A percentile compares a stretch with the other conserved stretches of the same genome.
These are phyloP conservation scores for Clavelina lepadiformis DNA, from an alignment of 23 tunicate genomes.

Conservation along the genomic window DNA sequence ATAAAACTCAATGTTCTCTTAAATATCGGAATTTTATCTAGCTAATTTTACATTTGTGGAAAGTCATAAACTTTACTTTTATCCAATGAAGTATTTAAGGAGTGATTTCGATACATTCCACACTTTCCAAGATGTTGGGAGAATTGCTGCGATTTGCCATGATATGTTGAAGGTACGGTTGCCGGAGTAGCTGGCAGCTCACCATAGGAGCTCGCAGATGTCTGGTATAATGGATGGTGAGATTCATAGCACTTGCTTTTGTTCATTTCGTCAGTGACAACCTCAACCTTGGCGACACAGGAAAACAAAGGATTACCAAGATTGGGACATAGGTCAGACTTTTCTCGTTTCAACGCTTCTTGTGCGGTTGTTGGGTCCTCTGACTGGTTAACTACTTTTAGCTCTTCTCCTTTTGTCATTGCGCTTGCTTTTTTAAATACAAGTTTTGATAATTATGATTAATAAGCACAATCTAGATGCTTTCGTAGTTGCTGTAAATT, in stretches of 20 bases:
- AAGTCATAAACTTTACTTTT: slow-evolving; percentile 77
- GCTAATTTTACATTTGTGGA: slow-evolving; percentile 47
- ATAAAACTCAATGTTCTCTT: neutral
- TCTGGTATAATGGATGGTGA: slow-evolving; percentile 70
- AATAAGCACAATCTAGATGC: too few species aligned
- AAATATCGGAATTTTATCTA: neutral
- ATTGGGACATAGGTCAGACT: slow-evolving; percentile 31
- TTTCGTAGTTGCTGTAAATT: too few species aligned
- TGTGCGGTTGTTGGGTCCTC: slow-evolving; percentile 25
- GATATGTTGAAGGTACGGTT: slow-evolving; percentile 66
- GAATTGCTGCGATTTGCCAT: slow-evolving; percentile 54
- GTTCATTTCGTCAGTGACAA: slow-evolving; percentile 29
- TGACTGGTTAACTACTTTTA: too few species aligned
- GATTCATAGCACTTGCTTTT: slow-evolving; percentile 36
- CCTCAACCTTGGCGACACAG: slow-evolving; percentile 56
- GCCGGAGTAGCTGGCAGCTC: slow-evolving; percentile 62
- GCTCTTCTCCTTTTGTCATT: too few species aligned
- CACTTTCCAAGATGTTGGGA: slow-evolving; percentile 73
- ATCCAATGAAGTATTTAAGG: slow-evolving; percentile 67
- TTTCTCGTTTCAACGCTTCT: slow-evolving; percentile 12
- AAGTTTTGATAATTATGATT: too few species aligned
- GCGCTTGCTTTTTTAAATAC: too few species aligned
- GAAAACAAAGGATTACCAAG: slow-evolving; percentile 71
- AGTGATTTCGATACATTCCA: slow-evolving; percentile 92
- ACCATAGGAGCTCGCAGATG: slow-evolving; percentile 63